phyloP scores from a whole-genome alignment of 2,113 vertebrate genomes.

The Anguilla rostrata region DNA sequence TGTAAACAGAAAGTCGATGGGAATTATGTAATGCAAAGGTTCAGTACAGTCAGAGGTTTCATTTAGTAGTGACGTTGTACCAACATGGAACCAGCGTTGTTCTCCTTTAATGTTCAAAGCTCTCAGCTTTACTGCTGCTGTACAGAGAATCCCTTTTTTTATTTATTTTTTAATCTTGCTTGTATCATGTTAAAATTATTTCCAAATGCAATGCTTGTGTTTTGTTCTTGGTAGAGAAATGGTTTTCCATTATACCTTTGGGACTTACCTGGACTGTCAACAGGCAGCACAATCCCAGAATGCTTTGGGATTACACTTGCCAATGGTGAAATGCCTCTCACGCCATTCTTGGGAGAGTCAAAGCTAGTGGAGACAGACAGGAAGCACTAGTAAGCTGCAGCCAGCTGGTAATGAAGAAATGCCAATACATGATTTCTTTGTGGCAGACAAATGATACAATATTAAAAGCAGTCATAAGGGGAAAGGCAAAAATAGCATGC shows the following conservation, averaged over 20 bases:
- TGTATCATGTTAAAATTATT: not conserved
- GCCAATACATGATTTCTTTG: not conserved
- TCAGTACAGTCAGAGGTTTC: not conserved
- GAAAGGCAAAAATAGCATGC: not conserved
- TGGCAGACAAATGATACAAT: not conserved
- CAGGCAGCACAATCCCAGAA: not conserved
- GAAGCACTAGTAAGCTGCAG: not conserved
- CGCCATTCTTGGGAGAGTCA: not conserved
- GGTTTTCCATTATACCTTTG: not conserved
- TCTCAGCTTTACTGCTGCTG: slow-evolving; percentile 29
- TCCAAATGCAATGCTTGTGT: slow-evolving; percentile 5
- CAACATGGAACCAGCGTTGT: not conserved
- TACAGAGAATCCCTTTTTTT: slow-evolving; percentile 8
- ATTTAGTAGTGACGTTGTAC: not conserved
- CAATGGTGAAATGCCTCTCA: not conserved
- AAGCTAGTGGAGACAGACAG: not conserved
- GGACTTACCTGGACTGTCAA: not conserved
- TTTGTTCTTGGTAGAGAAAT: not conserved
- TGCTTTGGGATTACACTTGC: not conserved
- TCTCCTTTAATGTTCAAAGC: not conserved
- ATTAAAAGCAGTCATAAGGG: not conserved
- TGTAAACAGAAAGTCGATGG: not conserved
- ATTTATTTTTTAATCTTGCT: not conserved
- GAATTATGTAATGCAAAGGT: not conserved
- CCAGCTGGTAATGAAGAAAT: not conserved